Evolutionary conservation across 2,888 invertebrate species (phyloP), one percentile per base, ranked within the genome.

Genomic region (Dicyrtomina minuta): DNA sequence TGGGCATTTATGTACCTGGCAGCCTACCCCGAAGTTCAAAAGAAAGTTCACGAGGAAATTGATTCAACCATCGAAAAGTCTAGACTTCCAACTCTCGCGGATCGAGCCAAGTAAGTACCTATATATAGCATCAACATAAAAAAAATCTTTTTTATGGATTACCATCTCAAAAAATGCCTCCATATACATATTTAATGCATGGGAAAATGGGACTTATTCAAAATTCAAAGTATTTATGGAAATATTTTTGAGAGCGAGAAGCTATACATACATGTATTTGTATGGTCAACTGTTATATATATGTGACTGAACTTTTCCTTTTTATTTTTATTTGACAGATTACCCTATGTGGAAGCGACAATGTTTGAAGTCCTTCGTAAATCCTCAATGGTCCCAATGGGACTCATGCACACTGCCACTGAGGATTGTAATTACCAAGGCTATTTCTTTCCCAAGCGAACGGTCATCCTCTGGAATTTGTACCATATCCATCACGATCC

Each of bases 41-140:
- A 67, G 20, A 75, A 73, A 55, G 72, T 80, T 4, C 78, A 78
- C 6, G 67, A 71, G 13, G 80, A 80, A 65, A 77, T 80, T 60
- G 80, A 80, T 55, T 72, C 74, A 10, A 74, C 79, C 6, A 62
- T 80, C 3, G 80, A 80, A 0, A 55, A 26, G 22, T 13, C 22
- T 15, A 22, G 17, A 17, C 20, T 61, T 4, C 62, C 62, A 13
- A 24, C 22, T 24, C 44, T 55, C 12, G 26, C 8, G 10, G 61
- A 61, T 44, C n/a, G 22, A 26, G 5, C 43, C 13, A 43, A 15
- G 61, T 61, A 72, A 75, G 1, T 79, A 79, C 59, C 70, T 77
- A 15, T 5, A 46, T n/a, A 46, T 46, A 15, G 17, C n/a, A 46
- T 10, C n/a, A n/a, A n/a, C n/a, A n/a, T n/a, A n/a, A n/a, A n/a